Base-by-base conservation (phyloP, 2,113 vertebrate genomes). In the Seriola aureovittata region DNA sequence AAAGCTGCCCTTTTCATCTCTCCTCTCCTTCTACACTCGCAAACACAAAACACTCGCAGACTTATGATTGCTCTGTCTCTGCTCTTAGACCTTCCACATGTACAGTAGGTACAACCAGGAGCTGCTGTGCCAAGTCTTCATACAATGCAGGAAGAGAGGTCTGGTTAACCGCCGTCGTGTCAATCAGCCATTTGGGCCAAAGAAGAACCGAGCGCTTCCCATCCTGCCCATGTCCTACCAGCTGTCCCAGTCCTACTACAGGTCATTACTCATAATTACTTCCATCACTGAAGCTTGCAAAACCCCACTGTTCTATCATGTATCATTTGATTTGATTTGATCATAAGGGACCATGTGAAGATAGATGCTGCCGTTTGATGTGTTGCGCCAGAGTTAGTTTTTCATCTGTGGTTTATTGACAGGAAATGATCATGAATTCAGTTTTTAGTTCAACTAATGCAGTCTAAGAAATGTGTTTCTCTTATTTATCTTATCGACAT, bases 171-270 rank as follows among this genome's bases (percentile, higher is more conserved):
- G 98, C 0, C 97, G 98, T 0, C 96, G 98, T 0, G 91, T 97
- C 25, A 96, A 75, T 82, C 94, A 97, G 82, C 8, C 34, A 1
- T 75, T 0, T 66, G 97, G 96, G 3, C 96, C 96, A 0, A 99
- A 98, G 95, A 99, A 99, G 85, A 97, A 93, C 89, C 93, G 97
- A 7, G 96, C 96, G 0, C 77, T 99, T 86, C 98, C 98, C 85
- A 98, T 99, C 3, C 95, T 96, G 62, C 97, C 98, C 57, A 99
- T 99, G 98, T 99, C 98, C 66, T 99, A 96, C 90, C 98, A 99
- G 90, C 92, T 99, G 25, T 99, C 98, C 32, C 98, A 99, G 93
- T 95, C 94, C 75, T 99, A 98, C 93, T 99, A 97, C 89, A 93
- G 85, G 93, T 9, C 3, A n/a, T n/a, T 10, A 40, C 19, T 63